These are phyloP conservation scores for Plagiodera versicolora DNA, from an alignment of 2,888 invertebrate genomes.

Conservation along the genomic window DNA sequence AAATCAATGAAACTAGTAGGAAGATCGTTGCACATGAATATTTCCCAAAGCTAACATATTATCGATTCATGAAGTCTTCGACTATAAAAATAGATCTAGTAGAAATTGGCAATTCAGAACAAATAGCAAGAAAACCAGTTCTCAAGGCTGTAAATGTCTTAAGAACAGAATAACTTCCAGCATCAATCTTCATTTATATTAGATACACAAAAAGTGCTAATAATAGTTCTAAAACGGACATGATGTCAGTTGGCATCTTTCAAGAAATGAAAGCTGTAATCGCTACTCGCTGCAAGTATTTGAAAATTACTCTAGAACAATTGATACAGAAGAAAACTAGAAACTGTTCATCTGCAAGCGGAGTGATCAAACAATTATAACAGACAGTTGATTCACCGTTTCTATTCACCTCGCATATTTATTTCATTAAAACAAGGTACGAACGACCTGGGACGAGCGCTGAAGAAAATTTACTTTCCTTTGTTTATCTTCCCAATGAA, in stretches of 20 bases:
- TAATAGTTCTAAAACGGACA: not conserved
- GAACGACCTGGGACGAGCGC: too few relatives aligned
- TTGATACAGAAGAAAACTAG: too few relatives aligned
- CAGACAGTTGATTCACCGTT: too few relatives aligned
- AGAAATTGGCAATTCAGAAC: constrained; percentile 16
- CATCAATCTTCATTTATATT: not conserved
- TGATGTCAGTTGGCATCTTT: too few relatives aligned
- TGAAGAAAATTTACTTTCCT: too few relatives aligned
- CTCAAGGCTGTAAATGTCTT: constrained; percentile 15
- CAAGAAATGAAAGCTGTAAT: not conserved
- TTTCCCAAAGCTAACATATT: not conserved
- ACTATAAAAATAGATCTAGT: constrained; percentile 15
- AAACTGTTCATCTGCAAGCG: too few relatives aligned
- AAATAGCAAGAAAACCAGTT: constrained; percentile 11
- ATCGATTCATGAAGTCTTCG: constrained; percentile 11
- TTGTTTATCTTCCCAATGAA: too few relatives aligned
- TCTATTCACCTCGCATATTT: too few relatives aligned
- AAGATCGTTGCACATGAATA: not conserved
- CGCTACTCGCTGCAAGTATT: not conserved
- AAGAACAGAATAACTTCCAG: constrained; percentile 3
- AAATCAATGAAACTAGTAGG: too few relatives aligned
- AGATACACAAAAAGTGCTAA: not conserved
- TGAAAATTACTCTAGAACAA: too few relatives aligned
- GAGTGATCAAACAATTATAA: too few relatives aligned
- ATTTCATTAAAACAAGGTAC: too few relatives aligned